Evolutionary conservation across 2,888 invertebrate genomes (phyloP).

Genomic region (Apamea monoglypha): DNA sequence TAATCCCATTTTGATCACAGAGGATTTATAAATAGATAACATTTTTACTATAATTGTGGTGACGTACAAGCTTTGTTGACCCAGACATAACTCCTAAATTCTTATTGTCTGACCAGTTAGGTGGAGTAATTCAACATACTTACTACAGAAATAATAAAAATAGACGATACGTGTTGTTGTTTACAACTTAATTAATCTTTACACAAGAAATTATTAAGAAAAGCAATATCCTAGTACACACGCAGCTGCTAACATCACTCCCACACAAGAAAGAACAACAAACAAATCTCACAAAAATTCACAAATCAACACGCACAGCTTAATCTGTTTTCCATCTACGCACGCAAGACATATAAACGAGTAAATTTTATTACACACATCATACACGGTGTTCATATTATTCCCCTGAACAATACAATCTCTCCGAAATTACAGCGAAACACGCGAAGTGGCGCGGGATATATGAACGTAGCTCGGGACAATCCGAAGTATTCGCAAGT

Average conservation of each 20-base stretch:
- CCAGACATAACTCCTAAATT: too few relatives aligned
- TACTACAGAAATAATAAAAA: neutral
- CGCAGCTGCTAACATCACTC: conserved; percentile 25
- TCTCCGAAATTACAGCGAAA: conserved; percentile 71
- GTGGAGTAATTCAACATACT: too few relatives aligned
- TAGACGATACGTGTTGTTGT: neutral
- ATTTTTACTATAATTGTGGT: too few relatives aligned
- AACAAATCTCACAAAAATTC: conserved; percentile 40
- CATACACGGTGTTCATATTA: conserved; percentile 69
- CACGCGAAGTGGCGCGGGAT: conserved; percentile 74
- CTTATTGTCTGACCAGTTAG: too few relatives aligned
- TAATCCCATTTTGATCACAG: too few relatives aligned
- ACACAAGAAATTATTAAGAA: conserved; percentile 13
- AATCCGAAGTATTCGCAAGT: conserved; percentile 71
- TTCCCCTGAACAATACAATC: conserved; percentile 77
- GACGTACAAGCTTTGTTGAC: too few relatives aligned
- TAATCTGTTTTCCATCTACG: conserved; percentile 59
- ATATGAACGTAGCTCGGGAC: conserved; percentile 65
- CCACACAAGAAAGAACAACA: conserved; percentile 20
- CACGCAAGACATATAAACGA: conserved; percentile 61
- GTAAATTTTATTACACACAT: conserved; percentile 65
- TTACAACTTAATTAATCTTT: neutral
- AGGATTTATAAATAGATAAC: too few relatives aligned
- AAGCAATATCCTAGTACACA: conserved; percentile 22
- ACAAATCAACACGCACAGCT: conserved; percentile 59